Percentiles rank a stretch among this genome's conserved stretches.
Evolutionary conservation across 92 coral and sea anemone species (phyloP).

Genomic region (Umimayanthus kanabou): DNA sequence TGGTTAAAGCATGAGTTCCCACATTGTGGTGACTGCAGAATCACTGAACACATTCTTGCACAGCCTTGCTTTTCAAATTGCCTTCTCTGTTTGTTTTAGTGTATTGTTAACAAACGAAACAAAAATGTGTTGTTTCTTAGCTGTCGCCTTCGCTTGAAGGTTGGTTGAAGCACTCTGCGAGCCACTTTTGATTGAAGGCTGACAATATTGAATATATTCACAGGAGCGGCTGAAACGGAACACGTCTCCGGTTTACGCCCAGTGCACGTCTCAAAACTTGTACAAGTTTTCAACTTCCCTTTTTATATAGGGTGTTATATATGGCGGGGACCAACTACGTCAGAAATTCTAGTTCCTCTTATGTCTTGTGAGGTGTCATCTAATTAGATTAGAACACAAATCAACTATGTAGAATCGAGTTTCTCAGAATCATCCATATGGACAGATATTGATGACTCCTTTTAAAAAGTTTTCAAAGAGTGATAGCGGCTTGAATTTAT

Average conservation of each 20-base stretch:
- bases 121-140: background rate
- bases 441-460: no score
- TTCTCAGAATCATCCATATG: background rate
- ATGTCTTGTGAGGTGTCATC: background rate
- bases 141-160: conserved; percentile 24
- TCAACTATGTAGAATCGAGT: background rate
- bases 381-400: conserved; percentile 20
- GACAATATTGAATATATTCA: background rate
- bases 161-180: conserved; percentile 28
- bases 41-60: conserved; percentile 12
- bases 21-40: conserved; percentile 12
- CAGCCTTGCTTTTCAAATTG: background rate
- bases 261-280: conserved; percentile 16
- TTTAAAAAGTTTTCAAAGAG: background rate
- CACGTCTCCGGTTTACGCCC: background rate
- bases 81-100: conserved; percentile 6
- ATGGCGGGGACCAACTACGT: background rate
- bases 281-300: background rate
- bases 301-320: background rate
- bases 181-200: conserved; percentile 6
- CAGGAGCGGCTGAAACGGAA: conserved; percentile 24
- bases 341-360: conserved; percentile 11
- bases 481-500: background rate
- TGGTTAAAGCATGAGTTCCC: conserved; percentile 13
- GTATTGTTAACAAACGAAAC: conserved; percentile 8